Conservation (phyloP, 2,888 invertebrate species). For the Sesia apiformis region DNA sequence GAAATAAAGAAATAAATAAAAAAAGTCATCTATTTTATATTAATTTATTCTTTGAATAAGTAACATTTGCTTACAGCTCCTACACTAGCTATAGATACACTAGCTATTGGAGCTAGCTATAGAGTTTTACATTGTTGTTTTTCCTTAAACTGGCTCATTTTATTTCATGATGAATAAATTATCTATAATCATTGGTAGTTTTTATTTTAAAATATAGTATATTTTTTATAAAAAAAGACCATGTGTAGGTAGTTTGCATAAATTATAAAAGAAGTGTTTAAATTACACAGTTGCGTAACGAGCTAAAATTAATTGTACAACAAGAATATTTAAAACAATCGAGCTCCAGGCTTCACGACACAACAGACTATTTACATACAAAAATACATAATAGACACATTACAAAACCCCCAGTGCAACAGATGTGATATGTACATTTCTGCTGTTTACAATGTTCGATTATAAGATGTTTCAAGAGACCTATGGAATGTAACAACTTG, state of each 20-base stretch:
- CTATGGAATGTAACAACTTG: conserved; percentile 44
- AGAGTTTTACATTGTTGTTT: conserved; percentile 20
- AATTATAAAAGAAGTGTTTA: too few relatives aligned
- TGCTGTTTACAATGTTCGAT: conserved; percentile 12
- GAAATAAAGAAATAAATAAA: conserved; percentile 3
- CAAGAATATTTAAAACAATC: not conserved
- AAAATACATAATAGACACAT: conserved; percentile 2
- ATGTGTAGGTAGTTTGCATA: too few relatives aligned
- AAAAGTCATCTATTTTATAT: conserved; percentile 19
- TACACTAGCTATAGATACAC: too few relatives aligned
- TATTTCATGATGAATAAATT: conserved; percentile 1
- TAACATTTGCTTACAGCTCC: conserved; percentile 47
- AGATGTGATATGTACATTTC: conserved; percentile 27
- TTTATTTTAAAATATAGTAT: too few relatives aligned
- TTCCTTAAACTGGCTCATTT: conserved; percentile 19
- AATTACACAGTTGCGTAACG: too few relatives aligned
- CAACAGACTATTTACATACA: conserved; percentile 10
- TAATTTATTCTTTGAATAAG: conserved; percentile 49
- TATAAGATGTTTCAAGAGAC: conserved; percentile 9
- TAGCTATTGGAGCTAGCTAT: conserved; percentile 26
- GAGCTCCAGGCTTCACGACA: not conserved
- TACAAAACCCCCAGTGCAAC: conserved; percentile 5
- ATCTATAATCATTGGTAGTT: too few relatives aligned
- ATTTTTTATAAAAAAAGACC: too few relatives aligned
- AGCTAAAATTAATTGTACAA: not conserved